Conservation (phyloP, 1,140 invertebrate genomes). For the Eumaeus atala region DNA sequence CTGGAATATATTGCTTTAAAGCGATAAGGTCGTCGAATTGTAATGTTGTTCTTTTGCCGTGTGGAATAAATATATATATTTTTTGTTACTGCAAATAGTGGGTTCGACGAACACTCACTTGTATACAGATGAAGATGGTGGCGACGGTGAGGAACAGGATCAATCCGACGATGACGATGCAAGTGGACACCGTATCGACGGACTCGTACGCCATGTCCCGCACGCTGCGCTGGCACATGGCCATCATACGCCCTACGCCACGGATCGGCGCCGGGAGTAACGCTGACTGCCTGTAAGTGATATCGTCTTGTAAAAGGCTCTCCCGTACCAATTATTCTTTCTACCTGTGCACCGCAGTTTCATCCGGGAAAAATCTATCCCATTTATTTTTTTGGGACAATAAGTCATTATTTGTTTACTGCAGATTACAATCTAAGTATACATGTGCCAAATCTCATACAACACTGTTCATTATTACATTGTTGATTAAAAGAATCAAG, state of each 20-base stretch:
- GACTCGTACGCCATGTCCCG: conserved; percentile 71
- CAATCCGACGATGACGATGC: conserved; percentile 75
- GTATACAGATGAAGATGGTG: conserved; percentile 75
- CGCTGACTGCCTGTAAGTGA: conserved; percentile 66
- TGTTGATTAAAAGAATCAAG: too few species aligned
- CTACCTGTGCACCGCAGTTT: too few species aligned
- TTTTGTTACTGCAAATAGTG: too few species aligned
- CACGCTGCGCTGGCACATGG: conserved; percentile 63
- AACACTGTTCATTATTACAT: too few species aligned
- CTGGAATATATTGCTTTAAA: too few species aligned
- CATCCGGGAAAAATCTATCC: too few species aligned
- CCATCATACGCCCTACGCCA: conserved; percentile 70
- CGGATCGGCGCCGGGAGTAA: conserved; percentile 73
- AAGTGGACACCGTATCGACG: conserved; percentile 75
- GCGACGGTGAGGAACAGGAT: conserved; percentile 74
- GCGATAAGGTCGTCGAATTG: too few species aligned
- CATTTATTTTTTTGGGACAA: not conserved
- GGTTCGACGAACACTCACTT: conserved; percentile 47
- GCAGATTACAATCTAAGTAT: too few species aligned
- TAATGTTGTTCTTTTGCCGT: too few species aligned
- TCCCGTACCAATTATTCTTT: too few species aligned
- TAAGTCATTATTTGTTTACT: not conserved
- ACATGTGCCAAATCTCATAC: too few species aligned
- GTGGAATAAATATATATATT: too few species aligned
- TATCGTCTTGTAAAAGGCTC: not conserved